These are phyloP conservation scores for Chrysoperla carnea DNA, from an alignment of 1,140 invertebrate genomes.

Conservation along the genomic window DNA sequence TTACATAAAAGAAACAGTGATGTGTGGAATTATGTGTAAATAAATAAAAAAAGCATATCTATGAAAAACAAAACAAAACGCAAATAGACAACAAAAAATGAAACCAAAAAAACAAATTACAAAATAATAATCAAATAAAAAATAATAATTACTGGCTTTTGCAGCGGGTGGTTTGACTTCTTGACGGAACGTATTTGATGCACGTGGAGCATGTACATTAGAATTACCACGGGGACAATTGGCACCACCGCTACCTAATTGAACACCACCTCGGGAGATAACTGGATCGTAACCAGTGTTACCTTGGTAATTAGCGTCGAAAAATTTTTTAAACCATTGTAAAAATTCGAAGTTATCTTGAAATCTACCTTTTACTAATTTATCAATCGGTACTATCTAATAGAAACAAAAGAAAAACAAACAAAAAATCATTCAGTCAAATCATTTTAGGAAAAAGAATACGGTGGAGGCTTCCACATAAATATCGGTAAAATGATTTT, in stretches of 20 bases:
- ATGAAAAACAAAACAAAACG: too few species aligned
- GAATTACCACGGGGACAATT: conserved; percentile 29
- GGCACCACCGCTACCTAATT: conserved; percentile 51
- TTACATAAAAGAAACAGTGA: too few species aligned
- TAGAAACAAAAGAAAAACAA: conserved; percentile 28
- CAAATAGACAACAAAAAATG: too few species aligned
- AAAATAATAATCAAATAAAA: too few species aligned
- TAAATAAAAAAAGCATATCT: too few species aligned
- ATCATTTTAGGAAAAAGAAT: conserved; percentile 24
- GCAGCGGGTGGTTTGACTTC: too few species aligned
- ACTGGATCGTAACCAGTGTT: conserved; percentile 74
- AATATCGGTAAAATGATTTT: conserved; percentile 6
- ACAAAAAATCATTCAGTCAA: conserved; percentile 15
- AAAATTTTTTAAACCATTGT: conserved; percentile 99
- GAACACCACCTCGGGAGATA: conserved; percentile 63
- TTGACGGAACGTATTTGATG: too few species aligned
- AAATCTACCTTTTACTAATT: conserved; percentile 84
- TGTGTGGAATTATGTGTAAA: too few species aligned
- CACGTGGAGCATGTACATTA: too few species aligned
- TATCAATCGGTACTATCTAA: conserved; percentile 77
- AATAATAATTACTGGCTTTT: too few species aligned
- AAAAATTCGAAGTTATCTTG: conserved; percentile 99
- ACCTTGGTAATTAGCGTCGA: conserved; percentile 93
- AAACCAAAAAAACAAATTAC: too few species aligned
- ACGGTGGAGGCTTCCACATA: conserved; percentile 17